A percentile compares a stretch with the other conserved stretches of the same genome.
Conservation (phyloP, 2,113 vertebrate genomes). For the Cichladusa arquata region DNA sequence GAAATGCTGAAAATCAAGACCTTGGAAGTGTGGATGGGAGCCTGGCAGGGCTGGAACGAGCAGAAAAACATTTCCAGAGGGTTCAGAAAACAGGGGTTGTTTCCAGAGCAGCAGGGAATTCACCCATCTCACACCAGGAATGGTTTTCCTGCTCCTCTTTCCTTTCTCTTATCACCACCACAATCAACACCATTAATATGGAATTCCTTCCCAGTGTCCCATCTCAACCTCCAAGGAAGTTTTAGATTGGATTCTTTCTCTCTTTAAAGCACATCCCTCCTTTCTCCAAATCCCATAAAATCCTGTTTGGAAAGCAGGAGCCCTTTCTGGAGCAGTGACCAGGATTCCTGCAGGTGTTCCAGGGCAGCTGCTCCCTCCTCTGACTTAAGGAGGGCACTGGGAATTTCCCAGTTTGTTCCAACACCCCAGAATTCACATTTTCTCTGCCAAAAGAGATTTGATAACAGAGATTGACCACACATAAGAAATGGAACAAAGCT, state of each 20-base stretch:
- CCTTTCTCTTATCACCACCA: neutral
- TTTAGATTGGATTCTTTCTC: neutral
- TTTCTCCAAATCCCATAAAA: neutral
- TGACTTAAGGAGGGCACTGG: neutral
- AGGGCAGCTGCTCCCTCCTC: neutral
- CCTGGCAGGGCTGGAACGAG: neutral
- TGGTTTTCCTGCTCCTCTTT: neutral
- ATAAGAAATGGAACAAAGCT: fast-evolving
- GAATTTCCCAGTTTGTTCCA: neutral
- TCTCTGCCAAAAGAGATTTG: neutral
- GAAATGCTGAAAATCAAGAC: neutral
- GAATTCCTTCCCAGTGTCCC: neutral
- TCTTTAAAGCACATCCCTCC: neutral
- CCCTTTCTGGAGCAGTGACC: neutral
- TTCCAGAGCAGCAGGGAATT: conserved; percentile 4
- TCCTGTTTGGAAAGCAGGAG: neutral
- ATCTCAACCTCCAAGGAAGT: neutral
- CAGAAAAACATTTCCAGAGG: neutral
- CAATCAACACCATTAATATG: neutral
- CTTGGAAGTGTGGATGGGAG: neutral
- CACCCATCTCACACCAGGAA: neutral
- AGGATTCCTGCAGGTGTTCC: neutral
- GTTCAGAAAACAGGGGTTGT: neutral
- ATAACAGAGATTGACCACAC: neutral
- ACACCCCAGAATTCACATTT: neutral